Conservation (phyloP, 2,888 invertebrate species). For the Gandaritis pyraliata region DNA sequence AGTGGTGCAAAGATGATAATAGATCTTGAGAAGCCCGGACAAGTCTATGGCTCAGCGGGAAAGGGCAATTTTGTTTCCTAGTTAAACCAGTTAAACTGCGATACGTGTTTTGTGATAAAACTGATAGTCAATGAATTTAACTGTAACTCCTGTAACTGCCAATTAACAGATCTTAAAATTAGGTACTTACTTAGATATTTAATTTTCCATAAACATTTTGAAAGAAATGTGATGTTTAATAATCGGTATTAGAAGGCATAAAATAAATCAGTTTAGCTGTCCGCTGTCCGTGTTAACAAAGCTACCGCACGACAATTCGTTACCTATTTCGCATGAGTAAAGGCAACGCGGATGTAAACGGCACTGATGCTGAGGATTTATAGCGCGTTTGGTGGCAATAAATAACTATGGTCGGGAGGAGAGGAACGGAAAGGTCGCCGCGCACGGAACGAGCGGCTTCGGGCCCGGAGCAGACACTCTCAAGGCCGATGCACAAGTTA, state of each 20-base stretch:
- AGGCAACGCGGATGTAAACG: constrained; percentile 71
- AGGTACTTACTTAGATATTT: constrained; percentile 32
- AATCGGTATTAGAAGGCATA: constrained; percentile 10
- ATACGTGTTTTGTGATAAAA: constrained; percentile 37
- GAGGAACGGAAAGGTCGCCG: constrained; percentile 68
- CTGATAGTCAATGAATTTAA: constrained; percentile 42
- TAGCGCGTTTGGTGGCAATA: constrained; percentile 64
- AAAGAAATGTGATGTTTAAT: constrained; percentile 28
- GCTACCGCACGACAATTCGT: constrained; percentile 53
- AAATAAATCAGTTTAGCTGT: constrained; percentile 38
- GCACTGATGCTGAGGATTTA: constrained; percentile 70
- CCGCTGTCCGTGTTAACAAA: constrained; percentile 49
- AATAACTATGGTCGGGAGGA: constrained; percentile 64
- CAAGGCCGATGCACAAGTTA: constrained; percentile 75
- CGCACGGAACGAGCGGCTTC: constrained; percentile 54
- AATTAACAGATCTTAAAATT: constrained; percentile 48
- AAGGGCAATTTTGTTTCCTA: constrained; percentile 51
- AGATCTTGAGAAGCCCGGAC: constrained; percentile 70
- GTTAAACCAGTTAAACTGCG: constrained; percentile 39
- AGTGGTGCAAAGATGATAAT: constrained; percentile 72
- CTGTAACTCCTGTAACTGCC: constrained; percentile 43
- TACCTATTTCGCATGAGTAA: constrained; percentile 52
- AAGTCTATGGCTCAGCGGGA: constrained; percentile 61
- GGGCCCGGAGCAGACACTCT: constrained; percentile 52
- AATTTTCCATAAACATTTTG: constrained; percentile 25